Evolutionary conservation across 1,140 invertebrate species (phyloP), one percentile per base, ranked within the genome.

Genomic region (Capitella teleta): DNA sequence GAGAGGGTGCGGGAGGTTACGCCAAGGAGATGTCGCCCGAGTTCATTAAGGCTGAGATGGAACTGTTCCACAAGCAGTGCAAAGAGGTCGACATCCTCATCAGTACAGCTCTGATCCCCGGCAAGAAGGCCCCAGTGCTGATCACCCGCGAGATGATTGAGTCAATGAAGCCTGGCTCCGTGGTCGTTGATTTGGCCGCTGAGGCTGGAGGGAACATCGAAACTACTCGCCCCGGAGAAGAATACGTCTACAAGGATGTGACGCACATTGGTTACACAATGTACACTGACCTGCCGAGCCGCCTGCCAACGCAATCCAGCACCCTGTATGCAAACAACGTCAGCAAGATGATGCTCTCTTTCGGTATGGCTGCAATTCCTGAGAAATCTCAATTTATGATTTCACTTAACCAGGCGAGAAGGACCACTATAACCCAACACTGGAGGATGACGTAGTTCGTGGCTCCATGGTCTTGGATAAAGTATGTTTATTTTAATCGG

Each of bases 311-410:
- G 1, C 87, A 91, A 66, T 82, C 84, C 38, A 87, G 84, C 32
- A 87, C 85, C 0, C 73, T 92, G 1, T 92, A 89, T 68, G 84
- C 83, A 10, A 92, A 93, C 68, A 93, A 92, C 64, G 86, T 93
- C 53, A 85, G 85, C 10, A 91, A 90, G 62, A 83, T 91, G 58
- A 69, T 91, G 0, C 68, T 90, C 1, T 87, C 86, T 28, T 81
- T 91, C 47, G 85, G 80, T 76, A 64, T 53, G 58, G 43, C 10
- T 41, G 10, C 38, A 34, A 16, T 12, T 10, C 16, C 32, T 34
- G 10, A 34, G 16, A 34, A 34, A 34, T 10, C 32, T 34, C 1
- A 1, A 34, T 12, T 12, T 34, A 10, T 12, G 32, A 34, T 34
- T 16, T 34, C 16, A 16, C 32, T 28, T 30, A 16, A 26, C 8